These are phyloP conservation scores for Conomelus anceps DNA, from an alignment of 2,888 invertebrate genomes.

Conservation along the genomic window DNA sequence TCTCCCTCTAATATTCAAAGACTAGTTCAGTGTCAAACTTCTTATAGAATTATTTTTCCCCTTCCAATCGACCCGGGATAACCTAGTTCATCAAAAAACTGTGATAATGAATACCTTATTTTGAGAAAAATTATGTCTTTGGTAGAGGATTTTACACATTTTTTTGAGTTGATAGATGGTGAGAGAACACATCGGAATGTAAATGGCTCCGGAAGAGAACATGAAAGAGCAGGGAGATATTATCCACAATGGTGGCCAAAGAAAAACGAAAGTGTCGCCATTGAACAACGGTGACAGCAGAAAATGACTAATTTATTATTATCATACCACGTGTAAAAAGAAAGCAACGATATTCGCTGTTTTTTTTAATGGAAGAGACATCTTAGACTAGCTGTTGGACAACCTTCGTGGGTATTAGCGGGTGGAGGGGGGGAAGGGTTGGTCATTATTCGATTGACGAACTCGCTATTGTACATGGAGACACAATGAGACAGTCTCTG, in stretches of 20 bases:
- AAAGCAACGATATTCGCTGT: not conserved
- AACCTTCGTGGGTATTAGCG: not conserved
- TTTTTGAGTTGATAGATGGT: no score
- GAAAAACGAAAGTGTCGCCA: not conserved
- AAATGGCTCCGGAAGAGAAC: not conserved
- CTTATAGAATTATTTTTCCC: no score
- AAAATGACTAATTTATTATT: not conserved
- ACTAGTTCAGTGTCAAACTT: no score
- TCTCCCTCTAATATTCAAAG: no score
- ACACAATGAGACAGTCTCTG: not conserved
- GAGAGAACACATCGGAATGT: not conserved
- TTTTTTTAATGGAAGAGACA: not conserved
- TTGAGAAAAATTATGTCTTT: not conserved
- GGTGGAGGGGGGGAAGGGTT: no score
- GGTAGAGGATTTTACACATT: not conserved
- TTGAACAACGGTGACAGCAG: not conserved
- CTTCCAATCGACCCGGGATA: no score
- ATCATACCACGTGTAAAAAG: not conserved
- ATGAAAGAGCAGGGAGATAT: not conserved
- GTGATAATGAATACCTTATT: no score
- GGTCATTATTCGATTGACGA: not conserved
- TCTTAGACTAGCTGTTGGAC: not conserved
- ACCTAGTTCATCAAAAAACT: no score
- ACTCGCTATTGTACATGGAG: not conserved
- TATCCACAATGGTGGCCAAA: not conserved